These are phyloP conservation scores for Brachymystax lenok DNA, from an alignment of 2,797 vertebrate genomes.

Conservation along the genomic window DNA sequence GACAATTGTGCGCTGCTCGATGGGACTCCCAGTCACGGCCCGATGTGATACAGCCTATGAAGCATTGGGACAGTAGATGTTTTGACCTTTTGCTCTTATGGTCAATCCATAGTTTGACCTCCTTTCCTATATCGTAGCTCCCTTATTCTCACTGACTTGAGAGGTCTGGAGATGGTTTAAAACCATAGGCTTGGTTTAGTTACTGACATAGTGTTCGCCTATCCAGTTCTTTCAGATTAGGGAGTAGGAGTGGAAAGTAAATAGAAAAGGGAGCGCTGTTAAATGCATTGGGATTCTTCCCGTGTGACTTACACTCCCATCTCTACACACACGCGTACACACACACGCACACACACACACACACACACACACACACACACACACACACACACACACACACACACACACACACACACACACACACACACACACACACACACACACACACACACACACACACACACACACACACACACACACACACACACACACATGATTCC, in stretches of 20 bases:
- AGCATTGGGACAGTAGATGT: neutral
- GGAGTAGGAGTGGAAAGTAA: no score
- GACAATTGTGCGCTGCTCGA: no score
- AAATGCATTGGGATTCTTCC: no score
- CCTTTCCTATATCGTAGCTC: neutral
- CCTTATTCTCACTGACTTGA: no score
- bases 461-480: conserved; percentile 9
- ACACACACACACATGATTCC: conserved; percentile 52
- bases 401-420: neutral
- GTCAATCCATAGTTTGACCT: neutral
- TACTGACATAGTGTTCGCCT: no score
- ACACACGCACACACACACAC: neutral
- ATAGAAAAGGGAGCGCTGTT: no score
- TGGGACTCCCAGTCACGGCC: no score
- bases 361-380: neutral
- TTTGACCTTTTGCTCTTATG: neutral
- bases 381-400: neutral
- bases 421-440: neutral
- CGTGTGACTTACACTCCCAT: no score
- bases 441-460: conserved; percentile 4
- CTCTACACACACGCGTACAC: neutral
- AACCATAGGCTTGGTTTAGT: no score
- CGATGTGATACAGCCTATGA: no score
- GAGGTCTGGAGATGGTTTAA: no score
- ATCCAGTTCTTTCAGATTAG: no score